Conservation (phyloP, 2,888 invertebrate genomes). For the Cryptus viduatorius region DNA sequence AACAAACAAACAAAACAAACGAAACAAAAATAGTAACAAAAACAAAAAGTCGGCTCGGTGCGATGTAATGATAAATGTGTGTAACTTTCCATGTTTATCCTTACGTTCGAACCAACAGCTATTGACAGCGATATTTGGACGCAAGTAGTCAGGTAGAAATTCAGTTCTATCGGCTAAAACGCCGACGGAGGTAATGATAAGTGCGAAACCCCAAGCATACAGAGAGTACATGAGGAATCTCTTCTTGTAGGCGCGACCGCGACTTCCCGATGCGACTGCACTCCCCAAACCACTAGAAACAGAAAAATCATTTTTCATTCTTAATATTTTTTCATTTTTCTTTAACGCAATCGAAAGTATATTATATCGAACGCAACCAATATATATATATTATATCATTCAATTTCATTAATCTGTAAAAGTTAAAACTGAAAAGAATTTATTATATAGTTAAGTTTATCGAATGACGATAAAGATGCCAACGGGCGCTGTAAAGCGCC, state of each 20-base stretch:
- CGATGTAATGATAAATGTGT: too few relatives aligned
- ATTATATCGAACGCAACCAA: too few relatives aligned
- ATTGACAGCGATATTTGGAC: slow-evolving; percentile 88
- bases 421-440: background rate
- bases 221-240: slow-evolving; percentile 89
- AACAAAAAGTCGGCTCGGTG: too few relatives aligned
- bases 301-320: background rate
- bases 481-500: too few relatives aligned
- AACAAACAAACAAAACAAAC: too few relatives aligned
- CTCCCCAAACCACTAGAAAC: slow-evolving; percentile 85
- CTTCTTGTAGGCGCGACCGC: slow-evolving; percentile 77
- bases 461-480: too few relatives aligned
- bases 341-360: background rate
- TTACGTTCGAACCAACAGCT: slow-evolving; percentile 90
- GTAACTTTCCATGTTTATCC: slow-evolving; percentile 73
- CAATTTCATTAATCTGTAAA: background rate
- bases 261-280: slow-evolving; percentile 74
- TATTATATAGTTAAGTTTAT: too few relatives aligned
- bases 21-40: too few relatives aligned
- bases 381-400: background rate
- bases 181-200: slow-evolving; percentile 86
- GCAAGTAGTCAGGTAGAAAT: slow-evolving; percentile 85
- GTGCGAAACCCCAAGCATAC: slow-evolving; percentile 90
- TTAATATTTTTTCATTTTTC: too few relatives aligned
- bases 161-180: slow-evolving; percentile 86